Percentiles rank a stretch among this genome's conserved stretches.
Evolutionary conservation across 2,888 invertebrate genomes (phyloP).

Genomic region (Lasioglossum leucozonium): DNA sequence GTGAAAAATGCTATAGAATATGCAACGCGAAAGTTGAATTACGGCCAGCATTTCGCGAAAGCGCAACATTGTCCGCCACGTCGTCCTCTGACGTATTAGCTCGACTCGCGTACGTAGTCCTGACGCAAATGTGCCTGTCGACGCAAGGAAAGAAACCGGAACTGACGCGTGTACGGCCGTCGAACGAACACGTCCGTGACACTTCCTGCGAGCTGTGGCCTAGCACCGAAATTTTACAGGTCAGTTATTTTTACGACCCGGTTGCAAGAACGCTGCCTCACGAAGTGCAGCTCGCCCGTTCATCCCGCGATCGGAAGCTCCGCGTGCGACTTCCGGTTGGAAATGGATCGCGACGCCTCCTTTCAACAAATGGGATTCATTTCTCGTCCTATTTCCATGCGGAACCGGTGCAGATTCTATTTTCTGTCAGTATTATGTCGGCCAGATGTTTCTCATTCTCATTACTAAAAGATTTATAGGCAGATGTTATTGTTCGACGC

Average conservation of each 20-base stretch:
- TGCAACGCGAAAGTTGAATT: neutral
- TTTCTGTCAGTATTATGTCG: neutral
- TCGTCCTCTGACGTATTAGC: constrained; percentile 23
- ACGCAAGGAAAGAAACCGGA: constrained; percentile 47
- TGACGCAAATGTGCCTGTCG: constrained; percentile 36
- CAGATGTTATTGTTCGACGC: neutral
- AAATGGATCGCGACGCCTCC: constrained; percentile 13
- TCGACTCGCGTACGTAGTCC: constrained; percentile 5
- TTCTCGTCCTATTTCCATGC: neutral
- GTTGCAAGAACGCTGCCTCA: neutral
- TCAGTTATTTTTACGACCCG: constrained; percentile 22
- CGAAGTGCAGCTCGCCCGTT: neutral
- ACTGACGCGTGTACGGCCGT: constrained; percentile 34
- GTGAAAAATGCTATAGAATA: too few relatives aligned
- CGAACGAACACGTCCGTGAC: constrained; percentile 14
- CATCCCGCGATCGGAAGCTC: neutral
- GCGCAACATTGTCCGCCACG: neutral
- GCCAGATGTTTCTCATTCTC: neutral
- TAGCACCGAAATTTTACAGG: constrained; percentile 20
- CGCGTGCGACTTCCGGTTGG: neutral
- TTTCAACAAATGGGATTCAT: neutral
- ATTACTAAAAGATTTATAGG: neutral
- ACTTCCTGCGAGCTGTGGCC: neutral
- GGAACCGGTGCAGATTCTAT: neutral
- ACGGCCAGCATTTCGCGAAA: neutral